A percentile compares a stretch with the other conserved stretches of the same genome.
Evolutionary conservation across 1,140 invertebrate genomes (phyloP).

Genomic region (Neodiprion fabricii): DNA sequence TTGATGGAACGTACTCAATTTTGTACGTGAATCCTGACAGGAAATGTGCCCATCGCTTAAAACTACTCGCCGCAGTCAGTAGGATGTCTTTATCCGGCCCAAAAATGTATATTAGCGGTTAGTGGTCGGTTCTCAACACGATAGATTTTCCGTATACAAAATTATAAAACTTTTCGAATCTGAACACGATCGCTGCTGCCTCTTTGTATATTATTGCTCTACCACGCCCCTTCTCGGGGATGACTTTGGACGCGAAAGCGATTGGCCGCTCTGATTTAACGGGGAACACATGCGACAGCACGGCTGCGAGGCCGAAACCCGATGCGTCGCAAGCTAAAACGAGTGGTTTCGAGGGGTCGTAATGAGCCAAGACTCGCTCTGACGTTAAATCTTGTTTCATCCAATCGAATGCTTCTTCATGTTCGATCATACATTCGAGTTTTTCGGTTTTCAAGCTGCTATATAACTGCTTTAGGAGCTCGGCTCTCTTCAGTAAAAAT

Average conservation of each 20-base stretch:
- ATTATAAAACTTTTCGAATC: slow-evolving; percentile 51
- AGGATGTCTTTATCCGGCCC: slow-evolving; percentile 29
- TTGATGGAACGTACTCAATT: slow-evolving; percentile 24
- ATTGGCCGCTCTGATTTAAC: slow-evolving; percentile 20
- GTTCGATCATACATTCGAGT: slow-evolving; percentile 28
- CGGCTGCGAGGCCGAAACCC: slow-evolving; percentile 28
- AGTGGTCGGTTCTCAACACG: slow-evolving; percentile 42
- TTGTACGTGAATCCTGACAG: slow-evolving; percentile 30
- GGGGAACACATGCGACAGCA: slow-evolving; percentile 38
- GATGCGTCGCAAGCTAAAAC: slow-evolving; percentile 26
- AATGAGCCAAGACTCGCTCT: slow-evolving; percentile 25
- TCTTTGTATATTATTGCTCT: slow-evolving; percentile 11
- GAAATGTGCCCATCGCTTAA: slow-evolving; percentile 32
- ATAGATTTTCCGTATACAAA: slow-evolving; percentile 52
- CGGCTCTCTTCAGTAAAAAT: slow-evolving; percentile 40
- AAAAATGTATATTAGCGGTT: slow-evolving; percentile 39
- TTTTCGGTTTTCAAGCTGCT: slow-evolving; percentile 25
- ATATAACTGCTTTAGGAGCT: slow-evolving; percentile 30
- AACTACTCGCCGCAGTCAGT: slow-evolving; percentile 25
- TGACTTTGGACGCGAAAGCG: slow-evolving; percentile 21
- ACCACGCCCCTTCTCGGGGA: background rate
- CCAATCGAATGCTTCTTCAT: slow-evolving; percentile 19
- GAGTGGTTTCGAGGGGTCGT: slow-evolving; percentile 27
- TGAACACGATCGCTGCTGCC: slow-evolving; percentile 46
- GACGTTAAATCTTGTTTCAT: slow-evolving; percentile 20